Evolutionary conservation across 2,888 invertebrate genomes (phyloP), one percentile per base, ranked within the genome.

Genomic region (Trissolcus japonicus): DNA sequence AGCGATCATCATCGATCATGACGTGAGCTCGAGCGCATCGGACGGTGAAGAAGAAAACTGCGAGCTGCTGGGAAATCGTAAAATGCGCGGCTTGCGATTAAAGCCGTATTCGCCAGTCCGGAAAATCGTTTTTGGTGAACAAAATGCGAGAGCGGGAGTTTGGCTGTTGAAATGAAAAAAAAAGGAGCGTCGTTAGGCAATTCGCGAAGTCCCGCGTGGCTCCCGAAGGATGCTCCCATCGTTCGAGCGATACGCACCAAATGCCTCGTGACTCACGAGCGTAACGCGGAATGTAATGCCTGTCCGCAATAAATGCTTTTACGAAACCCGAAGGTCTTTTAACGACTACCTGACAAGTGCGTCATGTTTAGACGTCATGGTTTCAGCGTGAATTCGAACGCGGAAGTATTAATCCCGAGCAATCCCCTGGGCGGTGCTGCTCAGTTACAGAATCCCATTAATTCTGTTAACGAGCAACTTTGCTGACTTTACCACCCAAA

Each of bases 231-330:
- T 74, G 71, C 62, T 71, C 72, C 80, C 77, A 78, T 66, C 76
- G 63, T 71, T 66, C 59, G 41, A 81, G 81, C 80, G 80, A 84
- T 78, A 81, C 79, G 80, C 84, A 83, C 69, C 62, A 62, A 82
- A 88, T 88, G 82, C 86, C 88, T 88, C 80, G 85, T 82, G 87
- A 81, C 83, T 85, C 82, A 80, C 80, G 84, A 87, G 87, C 87
- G 87, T 86, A 85, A 87, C 88, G 84, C 67, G 84, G 85, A 86
- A 87, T 86, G 85, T 83, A 55, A 67, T 71, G 67, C 53, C 51
- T 60, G 61, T 63, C 61, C 51, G 75, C 71, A 71, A 59, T 72
- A 73, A 72, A 76, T 76, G 65, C 65, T 35, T 79, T 79, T 74
- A 60, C 74, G 59, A 76, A 69, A 69, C 51, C 63, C 53, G 56